Evolutionary conservation across 2,797 vertebrate species (phyloP).

Genomic region (Periophthalmus magnuspinnatus): DNA sequence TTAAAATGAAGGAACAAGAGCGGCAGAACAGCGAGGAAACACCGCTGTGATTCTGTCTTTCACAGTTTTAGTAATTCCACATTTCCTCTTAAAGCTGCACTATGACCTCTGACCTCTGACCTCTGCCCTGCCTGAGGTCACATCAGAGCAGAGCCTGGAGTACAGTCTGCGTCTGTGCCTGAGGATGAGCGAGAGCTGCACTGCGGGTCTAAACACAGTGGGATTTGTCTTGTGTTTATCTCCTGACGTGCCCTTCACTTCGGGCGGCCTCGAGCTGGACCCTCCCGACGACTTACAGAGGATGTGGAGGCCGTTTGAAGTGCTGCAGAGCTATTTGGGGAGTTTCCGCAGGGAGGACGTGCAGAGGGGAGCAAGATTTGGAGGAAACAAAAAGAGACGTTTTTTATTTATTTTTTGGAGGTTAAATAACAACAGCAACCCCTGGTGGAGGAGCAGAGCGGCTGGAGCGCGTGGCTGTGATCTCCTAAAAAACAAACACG

Average conservation of each 20-base stretch:
- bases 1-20: too few species aligned
- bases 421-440: conserved; percentile 48
- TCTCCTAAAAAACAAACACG: conserved; percentile 28
- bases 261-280: conserved; percentile 48
- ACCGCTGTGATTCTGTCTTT: too few species aligned
- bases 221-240: conserved; percentile 50
- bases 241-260: conserved; percentile 23
- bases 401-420: conserved; percentile 37
- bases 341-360: conserved; percentile 45
- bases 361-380: conserved; percentile 47
- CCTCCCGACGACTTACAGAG: conserved; percentile 45
- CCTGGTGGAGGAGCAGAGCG: conserved; percentile 50
- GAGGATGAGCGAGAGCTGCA: conserved; percentile 62
- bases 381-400: conserved; percentile 43
- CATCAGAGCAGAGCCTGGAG: conserved; percentile 24
- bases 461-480: conserved; percentile 26
- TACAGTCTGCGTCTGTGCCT: conserved; percentile 43
- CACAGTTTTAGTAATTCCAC: too few species aligned
- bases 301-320: conserved; percentile 61
- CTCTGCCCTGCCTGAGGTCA: conserved; percentile 12
- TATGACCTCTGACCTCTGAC: conserved; percentile 4
- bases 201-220: conserved; percentile 51
- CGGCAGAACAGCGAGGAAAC: too few species aligned
- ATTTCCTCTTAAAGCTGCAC: too few species aligned
- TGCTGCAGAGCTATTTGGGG: conserved; percentile 59